Conservation (phyloP, 2,113 vertebrate species). For the Cairina moschata region DNA sequence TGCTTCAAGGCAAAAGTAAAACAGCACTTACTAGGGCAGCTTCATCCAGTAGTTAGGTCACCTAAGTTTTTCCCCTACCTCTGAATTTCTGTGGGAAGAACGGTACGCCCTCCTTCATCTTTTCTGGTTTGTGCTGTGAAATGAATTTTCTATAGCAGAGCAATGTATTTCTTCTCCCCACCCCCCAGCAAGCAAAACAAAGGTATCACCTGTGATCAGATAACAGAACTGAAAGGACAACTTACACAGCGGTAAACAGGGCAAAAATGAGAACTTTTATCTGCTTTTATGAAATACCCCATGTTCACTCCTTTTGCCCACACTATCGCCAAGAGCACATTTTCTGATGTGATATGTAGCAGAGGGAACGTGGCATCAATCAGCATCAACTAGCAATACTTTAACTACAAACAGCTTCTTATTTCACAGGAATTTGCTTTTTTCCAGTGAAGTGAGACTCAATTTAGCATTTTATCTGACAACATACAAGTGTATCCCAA, state of each 20-base stretch:
- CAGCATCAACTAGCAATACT: neutral
- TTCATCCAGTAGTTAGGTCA: neutral
- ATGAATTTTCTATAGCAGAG: neutral
- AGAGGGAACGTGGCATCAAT: neutral
- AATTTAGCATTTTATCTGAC: neutral
- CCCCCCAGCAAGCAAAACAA: neutral
- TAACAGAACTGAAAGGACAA: conserved; percentile 12
- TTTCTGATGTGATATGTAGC: neutral
- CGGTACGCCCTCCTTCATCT: neutral
- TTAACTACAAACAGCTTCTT: neutral
- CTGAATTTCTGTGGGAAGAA: neutral
- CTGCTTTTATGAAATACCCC: conserved; percentile 19
- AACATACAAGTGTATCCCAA: neutral
- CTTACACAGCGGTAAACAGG: neutral
- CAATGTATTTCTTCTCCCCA: neutral
- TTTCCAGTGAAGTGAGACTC: neutral
- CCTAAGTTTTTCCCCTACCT: neutral
- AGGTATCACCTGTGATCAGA: neutral
- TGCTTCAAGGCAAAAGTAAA: neutral
- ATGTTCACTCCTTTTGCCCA: neutral
- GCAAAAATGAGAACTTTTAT: conserved; percentile 15
- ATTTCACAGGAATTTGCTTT: neutral
- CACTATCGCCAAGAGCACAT: neutral
- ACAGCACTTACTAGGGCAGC: neutral
- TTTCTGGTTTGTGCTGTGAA: neutral